Conservation (phyloP, 2,888 invertebrate species). For the Itoplectis maculator region DNA sequence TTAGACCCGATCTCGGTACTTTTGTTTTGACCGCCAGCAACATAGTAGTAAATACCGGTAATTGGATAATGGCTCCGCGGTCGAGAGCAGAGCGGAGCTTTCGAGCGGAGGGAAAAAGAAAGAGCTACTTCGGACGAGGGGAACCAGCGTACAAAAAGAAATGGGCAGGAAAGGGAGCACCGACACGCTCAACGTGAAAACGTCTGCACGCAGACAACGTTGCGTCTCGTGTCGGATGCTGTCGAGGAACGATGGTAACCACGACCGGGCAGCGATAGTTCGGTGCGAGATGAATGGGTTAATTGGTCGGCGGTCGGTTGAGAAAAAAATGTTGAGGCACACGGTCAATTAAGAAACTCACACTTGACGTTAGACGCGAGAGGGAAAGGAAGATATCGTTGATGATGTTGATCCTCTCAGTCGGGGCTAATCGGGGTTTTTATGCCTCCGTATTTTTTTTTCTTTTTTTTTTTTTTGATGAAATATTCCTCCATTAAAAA, state of each 20-base stretch:
- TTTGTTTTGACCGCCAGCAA: slow-evolving; percentile 21
- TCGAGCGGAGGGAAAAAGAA: not conserved
- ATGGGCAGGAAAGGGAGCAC: slow-evolving; percentile 35
- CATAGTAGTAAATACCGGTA: slow-evolving; percentile 58
- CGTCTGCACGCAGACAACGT: slow-evolving; percentile 11
- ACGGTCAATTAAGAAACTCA: slow-evolving; percentile 65
- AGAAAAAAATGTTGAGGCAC: slow-evolving; percentile 49
- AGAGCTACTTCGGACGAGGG: not conserved
- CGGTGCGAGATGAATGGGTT: slow-evolving; percentile 40
- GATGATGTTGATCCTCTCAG: not conserved
- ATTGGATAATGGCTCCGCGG: slow-evolving; percentile 58
- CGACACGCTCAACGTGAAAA: slow-evolving; percentile 33
- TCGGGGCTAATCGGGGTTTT: slow-evolving; percentile 7
- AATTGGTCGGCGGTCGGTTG: slow-evolving; percentile 52
- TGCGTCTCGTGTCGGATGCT: not conserved
- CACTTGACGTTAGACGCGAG: slow-evolving; percentile 37
- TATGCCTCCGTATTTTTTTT: too few species aligned
- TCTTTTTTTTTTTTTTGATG: too few species aligned
- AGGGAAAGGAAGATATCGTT: not conserved
- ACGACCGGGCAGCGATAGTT: slow-evolving; percentile 21
- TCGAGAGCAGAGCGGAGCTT: slow-evolving; percentile 3
- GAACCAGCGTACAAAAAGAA: slow-evolving; percentile 10
- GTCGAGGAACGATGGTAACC: slow-evolving; percentile 13
- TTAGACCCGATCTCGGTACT: slow-evolving; percentile 31
- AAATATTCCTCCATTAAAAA: too few species aligned